A percentile compares a stretch with the other conserved stretches of the same genome.
These are phyloP conservation scores for Epizoanthus scotinus DNA, from an alignment of 92 coral and sea anemone genomes.

Conservation along the genomic window DNA sequence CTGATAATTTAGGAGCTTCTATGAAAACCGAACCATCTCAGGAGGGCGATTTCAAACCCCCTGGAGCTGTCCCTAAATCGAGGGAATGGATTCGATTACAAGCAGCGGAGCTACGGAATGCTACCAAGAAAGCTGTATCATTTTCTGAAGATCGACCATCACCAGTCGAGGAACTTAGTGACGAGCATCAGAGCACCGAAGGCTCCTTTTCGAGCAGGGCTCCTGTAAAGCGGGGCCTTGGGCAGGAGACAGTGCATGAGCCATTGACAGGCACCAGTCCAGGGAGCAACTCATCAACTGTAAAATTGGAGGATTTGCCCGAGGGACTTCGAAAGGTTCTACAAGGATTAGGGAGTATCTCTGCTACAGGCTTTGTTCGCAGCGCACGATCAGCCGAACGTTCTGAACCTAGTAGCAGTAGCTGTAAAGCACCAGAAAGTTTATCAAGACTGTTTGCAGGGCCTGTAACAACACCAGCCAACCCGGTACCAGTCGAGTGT, in stretches of 20 bases:
- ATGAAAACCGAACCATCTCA: background rate
- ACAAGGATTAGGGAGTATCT: conserved; percentile 10
- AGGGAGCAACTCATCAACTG: conserved; percentile 9
- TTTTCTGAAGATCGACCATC: conserved; percentile 10
- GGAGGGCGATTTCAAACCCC: background rate
- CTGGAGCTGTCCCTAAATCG: background rate
- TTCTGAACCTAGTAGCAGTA: background rate
- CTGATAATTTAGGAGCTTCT: background rate
- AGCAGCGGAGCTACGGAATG: background rate
- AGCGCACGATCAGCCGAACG: background rate
- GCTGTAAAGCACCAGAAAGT: conserved; percentile 17
- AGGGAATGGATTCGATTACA: background rate
- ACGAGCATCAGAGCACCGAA: background rate
- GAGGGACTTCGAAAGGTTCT: conserved; percentile 26
- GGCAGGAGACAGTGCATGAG: too few relatives aligned
- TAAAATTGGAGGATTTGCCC: conserved; percentile 25
- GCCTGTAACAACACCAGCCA: background rate
- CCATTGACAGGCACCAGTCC: background rate
- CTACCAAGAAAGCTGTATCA: conserved; percentile 19
- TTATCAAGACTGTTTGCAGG: conserved; percentile 20
- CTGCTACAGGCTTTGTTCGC: conserved; percentile 22
- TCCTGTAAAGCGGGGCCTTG: background rate
- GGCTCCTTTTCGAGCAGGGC: background rate
- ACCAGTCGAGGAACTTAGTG: conserved; percentile 31
- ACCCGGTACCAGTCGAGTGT: background rate